Conservation (phyloP, 2,888 invertebrate species). For the Sympetrum striolatum region DNA sequence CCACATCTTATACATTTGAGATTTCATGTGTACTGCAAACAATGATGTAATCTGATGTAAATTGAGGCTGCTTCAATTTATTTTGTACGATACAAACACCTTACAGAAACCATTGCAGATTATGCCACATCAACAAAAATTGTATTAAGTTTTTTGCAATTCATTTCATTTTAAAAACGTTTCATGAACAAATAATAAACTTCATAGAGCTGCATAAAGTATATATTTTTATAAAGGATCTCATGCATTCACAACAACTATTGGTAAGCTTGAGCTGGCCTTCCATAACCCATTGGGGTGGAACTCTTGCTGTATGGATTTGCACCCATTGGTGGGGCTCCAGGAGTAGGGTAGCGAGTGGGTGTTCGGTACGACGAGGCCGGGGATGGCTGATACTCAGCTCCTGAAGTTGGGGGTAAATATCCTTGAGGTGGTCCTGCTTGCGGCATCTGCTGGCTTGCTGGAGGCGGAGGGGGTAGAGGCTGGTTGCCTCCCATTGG, state of each 20-base stretch:
- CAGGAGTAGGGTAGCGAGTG: constrained; percentile 17
- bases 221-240: constrained; percentile 3
- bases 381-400: neutral
- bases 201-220: constrained; percentile 32
- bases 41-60: constrained; percentile 6
- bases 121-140: neutral
- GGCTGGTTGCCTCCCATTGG: constrained; percentile 15
- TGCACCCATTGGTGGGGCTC: constrained; percentile 22
- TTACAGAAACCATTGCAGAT: constrained; percentile 25
- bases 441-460: neutral
- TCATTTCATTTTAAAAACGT: neutral
- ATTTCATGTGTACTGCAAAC: neutral
- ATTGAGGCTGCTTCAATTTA: neutral
- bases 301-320: constrained; percentile 44
- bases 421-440: constrained; percentile 2
- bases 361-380: constrained; percentile 3
- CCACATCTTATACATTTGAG: constrained; percentile 20
- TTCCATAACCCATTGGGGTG: constrained; percentile 30
- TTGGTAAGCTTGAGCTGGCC: constrained; percentile 43
- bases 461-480: neutral
- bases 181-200: constrained; percentile 11
- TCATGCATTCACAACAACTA: neutral
- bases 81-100: constrained; percentile 7
- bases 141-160: neutral
- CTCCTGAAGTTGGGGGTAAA: constrained; percentile 18